Conservation (phyloP, 1,140 invertebrate species). For the Philopotamus ludificatus region DNA sequence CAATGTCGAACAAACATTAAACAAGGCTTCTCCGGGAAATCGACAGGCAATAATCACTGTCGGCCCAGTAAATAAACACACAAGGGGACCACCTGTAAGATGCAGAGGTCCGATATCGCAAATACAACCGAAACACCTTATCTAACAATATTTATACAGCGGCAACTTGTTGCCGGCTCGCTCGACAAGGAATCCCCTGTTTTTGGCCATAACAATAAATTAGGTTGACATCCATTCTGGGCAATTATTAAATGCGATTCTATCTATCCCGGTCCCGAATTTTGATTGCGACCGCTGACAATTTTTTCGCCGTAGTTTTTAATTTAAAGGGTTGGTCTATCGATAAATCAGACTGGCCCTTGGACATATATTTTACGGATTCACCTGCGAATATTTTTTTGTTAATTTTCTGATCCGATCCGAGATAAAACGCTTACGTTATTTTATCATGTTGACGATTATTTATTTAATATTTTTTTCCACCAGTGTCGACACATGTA, state of each 20-base stretch:
- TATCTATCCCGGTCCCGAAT: background rate
- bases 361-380: constrained; percentile 18
- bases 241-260: constrained; percentile 13
- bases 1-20: constrained; percentile 14
- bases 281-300: background rate
- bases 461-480: no score
- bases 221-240: background rate
- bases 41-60: constrained; percentile 10
- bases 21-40: constrained; percentile 8
- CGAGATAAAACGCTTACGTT: no score
- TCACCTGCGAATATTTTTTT: constrained; percentile 7
- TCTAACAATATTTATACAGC: constrained; percentile 20
- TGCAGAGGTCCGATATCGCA: constrained; percentile 20
- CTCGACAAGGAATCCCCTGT: background rate
- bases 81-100: constrained; percentile 31
- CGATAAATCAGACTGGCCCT: constrained; percentile 11
- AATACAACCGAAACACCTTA: constrained; percentile 23
- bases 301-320: constrained; percentile 15
- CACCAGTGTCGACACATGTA: no score
- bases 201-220: constrained; percentile 2
- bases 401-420: background rate
- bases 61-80: constrained; percentile 11
- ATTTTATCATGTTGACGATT: no score
- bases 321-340: constrained; percentile 18
- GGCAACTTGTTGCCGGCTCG: background rate